Percentiles rank a stretch among this genome's conserved stretches.
Evolutionary conservation across 2,797 vertebrate genomes (phyloP).

Genomic region (Danio aesculapii): DNA sequence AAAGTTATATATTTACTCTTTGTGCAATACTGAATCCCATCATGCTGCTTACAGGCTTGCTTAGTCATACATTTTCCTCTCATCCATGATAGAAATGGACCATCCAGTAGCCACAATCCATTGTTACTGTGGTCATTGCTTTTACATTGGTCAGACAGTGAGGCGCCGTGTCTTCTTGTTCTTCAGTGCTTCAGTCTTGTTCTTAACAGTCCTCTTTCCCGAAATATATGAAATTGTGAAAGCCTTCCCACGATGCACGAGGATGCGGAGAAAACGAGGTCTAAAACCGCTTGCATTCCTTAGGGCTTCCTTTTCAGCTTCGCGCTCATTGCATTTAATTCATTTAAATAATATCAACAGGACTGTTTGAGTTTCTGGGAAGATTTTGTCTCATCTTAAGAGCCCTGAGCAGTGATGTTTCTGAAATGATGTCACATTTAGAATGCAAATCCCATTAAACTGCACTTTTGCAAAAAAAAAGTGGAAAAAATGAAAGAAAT

Average conservation of each 20-base stretch:
- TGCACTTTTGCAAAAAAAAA: slow-evolving; percentile 6
- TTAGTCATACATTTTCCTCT: neutral
- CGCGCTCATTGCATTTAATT: slow-evolving; percentile 62
- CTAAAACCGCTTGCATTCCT: slow-evolving; percentile 54
- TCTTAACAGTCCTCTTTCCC: slow-evolving; percentile 13
- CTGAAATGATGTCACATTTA: slow-evolving; percentile 44
- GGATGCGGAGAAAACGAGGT: slow-evolving; percentile 47
- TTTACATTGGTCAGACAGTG: slow-evolving; percentile 28
- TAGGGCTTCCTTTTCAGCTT: slow-evolving; percentile 42
- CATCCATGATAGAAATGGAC: too few species aligned
- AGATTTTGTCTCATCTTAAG: slow-evolving; percentile 53
- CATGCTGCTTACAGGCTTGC: neutral
- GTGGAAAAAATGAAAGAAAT: neutral
- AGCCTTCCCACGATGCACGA: slow-evolving; percentile 27
- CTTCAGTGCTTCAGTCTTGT: slow-evolving; percentile 26
- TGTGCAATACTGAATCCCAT: neutral
- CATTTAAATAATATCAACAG: slow-evolving; percentile 57
- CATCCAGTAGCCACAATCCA: neutral
- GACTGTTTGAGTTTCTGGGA: slow-evolving; percentile 48
- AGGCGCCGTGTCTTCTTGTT: slow-evolving; percentile 22
- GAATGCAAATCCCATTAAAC: slow-evolving; percentile 49
- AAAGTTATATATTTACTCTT: too few species aligned
- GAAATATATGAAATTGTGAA: slow-evolving; percentile 38
- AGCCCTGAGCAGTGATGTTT: slow-evolving; percentile 43
- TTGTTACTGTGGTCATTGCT: slow-evolving; percentile 14